phyloP scores from a whole-genome alignment of 1,140 invertebrate genomes.

The Yoshiicerus persimilis region DNA sequence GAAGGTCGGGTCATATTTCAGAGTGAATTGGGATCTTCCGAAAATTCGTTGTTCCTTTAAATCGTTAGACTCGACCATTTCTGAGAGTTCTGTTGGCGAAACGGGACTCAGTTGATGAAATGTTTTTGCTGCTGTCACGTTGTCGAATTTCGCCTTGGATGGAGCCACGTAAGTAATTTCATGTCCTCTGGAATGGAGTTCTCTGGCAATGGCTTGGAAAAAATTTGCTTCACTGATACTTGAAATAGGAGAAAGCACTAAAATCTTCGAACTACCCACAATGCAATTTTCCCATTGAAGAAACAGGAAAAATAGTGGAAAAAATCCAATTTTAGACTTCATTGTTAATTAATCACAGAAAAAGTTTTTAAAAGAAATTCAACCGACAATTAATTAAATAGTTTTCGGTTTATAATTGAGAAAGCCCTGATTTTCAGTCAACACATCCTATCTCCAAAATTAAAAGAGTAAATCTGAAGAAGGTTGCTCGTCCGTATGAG shows the following conservation, averaged over 20 bases:
- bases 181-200: not conserved
- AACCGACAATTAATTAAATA: no score
- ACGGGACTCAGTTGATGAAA: not conserved
- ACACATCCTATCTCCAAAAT: no score
- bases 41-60: not conserved
- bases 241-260: not conserved
- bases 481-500: no score
- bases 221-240: not conserved
- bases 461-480: no score
- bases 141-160: not conserved
- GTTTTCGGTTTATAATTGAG: no score
- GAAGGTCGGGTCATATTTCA: not conserved
- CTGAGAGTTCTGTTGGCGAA: not conserved
- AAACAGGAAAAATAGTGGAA: no score
- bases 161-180: not conserved
- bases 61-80: not conserved
- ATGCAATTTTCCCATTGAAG: no score
- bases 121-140: not conserved
- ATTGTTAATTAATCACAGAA: no score
- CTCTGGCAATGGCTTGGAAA: not conserved
- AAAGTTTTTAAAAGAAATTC: no score
- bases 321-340: no score
- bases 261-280: not conserved
- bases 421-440: no score
- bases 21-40: not conserved